Evolutionary conservation across 1,140 invertebrate genomes (phyloP).

Genomic region (Drosophila albomicans): DNA sequence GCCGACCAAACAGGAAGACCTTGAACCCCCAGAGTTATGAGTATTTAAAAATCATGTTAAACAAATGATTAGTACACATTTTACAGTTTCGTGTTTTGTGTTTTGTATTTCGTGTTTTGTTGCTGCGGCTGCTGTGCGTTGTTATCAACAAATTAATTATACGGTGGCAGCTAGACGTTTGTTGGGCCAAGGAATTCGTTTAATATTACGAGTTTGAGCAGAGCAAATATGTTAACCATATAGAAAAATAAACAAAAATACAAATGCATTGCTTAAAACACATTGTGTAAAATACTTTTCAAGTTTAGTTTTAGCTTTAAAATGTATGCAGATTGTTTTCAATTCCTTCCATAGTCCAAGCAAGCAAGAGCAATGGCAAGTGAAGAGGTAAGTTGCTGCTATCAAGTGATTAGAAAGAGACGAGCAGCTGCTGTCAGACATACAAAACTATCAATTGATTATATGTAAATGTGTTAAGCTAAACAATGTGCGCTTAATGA

Average conservation of each 20-base stretch:
- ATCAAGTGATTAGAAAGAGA: background rate
- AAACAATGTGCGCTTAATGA: slow-evolving; percentile 15
- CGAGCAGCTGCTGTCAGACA: background rate
- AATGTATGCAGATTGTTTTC: too few relatives aligned
- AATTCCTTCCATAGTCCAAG: too few relatives aligned
- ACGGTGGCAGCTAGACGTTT: background rate
- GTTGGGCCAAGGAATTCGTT: background rate
- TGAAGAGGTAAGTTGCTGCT: background rate
- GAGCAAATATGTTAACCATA: too few relatives aligned
- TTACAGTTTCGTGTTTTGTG: slow-evolving; percentile 34
- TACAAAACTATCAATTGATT: background rate
- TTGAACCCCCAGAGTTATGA: slow-evolving; percentile 73
- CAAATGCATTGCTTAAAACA: too few relatives aligned
- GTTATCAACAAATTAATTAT: slow-evolving; percentile 40
- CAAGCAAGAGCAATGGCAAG: too few relatives aligned
- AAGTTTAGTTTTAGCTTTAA: too few relatives aligned
- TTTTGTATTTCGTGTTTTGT: background rate
- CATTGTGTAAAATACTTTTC: too few relatives aligned
- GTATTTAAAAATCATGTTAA: slow-evolving; percentile 81
- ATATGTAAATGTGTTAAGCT: background rate
- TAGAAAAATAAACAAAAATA: too few relatives aligned
- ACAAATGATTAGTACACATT: slow-evolving; percentile 80
- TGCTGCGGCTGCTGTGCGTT: background rate
- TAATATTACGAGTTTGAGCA: background rate
- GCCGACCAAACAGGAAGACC: slow-evolving; percentile 50